phyloP scores from a whole-genome alignment of 2,888 invertebrate genomes.

The Cephus rjabovi region DNA sequence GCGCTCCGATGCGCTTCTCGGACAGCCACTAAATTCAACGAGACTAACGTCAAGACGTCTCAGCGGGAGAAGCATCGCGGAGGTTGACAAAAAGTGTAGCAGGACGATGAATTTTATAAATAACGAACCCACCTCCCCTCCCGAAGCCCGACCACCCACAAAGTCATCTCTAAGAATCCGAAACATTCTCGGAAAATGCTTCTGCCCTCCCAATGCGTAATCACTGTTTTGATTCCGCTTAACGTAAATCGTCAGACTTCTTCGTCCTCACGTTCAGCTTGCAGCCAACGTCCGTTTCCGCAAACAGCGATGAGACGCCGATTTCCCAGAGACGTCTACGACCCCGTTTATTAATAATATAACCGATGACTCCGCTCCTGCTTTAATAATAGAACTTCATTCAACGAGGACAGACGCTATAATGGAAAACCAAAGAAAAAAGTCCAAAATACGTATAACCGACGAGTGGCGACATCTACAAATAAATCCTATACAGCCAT shows the following conservation, averaged over 20 bases:
- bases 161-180: not conserved
- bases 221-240: conserved; percentile 12
- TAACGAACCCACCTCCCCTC: not conserved
- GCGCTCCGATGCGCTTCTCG: not conserved
- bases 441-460: no score
- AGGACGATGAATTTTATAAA: not conserved
- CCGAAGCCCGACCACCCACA: not conserved
- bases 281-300: not conserved
- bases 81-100: not conserved
- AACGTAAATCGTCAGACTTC: not conserved
- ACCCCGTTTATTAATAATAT: not conserved
- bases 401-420: no score
- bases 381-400: no score
- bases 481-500: not conserved
- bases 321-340: not conserved
- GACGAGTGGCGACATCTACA: not conserved
- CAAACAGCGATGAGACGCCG: not conserved
- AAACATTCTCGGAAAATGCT: not conserved
- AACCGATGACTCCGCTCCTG: not conserved
- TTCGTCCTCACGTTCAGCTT: not conserved
- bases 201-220: conserved; percentile 1
- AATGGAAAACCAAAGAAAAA: not conserved
- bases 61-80: not conserved
- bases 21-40: not conserved
- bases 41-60: not conserved